phyloP scores from a whole-genome alignment of 2,888 invertebrate genomes.

The Agrypnus murinus region DNA sequence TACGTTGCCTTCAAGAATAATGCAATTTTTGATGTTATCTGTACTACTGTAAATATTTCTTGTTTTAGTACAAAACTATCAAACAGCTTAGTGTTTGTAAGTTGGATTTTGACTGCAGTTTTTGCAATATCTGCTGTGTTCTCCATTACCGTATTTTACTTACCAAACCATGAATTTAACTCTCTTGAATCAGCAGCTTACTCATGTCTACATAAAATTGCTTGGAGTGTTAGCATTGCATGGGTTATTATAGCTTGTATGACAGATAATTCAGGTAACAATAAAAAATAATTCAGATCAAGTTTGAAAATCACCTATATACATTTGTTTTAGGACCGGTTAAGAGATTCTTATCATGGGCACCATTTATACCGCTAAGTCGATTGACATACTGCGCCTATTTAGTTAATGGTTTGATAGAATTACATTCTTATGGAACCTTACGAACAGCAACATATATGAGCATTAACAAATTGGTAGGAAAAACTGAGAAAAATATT shows the following conservation, averaged over 20 bases:
- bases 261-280: conserved; percentile 78
- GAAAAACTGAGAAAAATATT: too few relatives aligned
- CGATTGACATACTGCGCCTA: conserved; percentile 84
- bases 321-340: conserved; percentile 71
- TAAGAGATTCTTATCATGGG: conserved; percentile 76
- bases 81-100: conserved; percentile 55
- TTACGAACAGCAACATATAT: conserved; percentile 77
- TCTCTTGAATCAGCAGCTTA: conserved; percentile 78
- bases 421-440: conserved; percentile 78
- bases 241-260: conserved; percentile 81
- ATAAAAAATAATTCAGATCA: not conserved
- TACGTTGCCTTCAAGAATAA: too few relatives aligned
- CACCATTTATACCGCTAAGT: conserved; percentile 78
- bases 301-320: conserved; percentile 2
- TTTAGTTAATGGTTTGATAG: conserved; percentile 81
- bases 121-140: conserved; percentile 76
- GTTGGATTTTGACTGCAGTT: conserved; percentile 64
- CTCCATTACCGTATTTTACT: conserved; percentile 78
- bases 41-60: too few relatives aligned
- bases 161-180: conserved; percentile 76
- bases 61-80: conserved; percentile 65
- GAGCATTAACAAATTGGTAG: conserved; percentile 77
- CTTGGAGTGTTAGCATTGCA: conserved; percentile 80
- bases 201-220: conserved; percentile 78
- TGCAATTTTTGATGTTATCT: too few relatives aligned